Percentiles rank a stretch among this genome's conserved stretches.
Conservation (phyloP, 2,888 invertebrate species). For the Aphodius granarius region DNA sequence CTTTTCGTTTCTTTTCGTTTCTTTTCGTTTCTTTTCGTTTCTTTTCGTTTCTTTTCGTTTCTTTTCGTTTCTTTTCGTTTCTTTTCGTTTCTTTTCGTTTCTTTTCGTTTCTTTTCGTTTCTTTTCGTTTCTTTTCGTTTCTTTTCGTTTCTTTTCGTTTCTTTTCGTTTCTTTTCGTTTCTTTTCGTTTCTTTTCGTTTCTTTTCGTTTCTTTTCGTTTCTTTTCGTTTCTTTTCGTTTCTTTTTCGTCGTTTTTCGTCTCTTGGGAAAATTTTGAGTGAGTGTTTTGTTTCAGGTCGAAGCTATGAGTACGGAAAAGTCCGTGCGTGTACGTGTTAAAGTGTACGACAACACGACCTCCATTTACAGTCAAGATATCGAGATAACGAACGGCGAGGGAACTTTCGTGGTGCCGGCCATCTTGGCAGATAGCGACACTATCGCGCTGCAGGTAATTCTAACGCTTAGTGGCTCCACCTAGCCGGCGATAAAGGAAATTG, state of each 20-base stretch:
- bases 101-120: too few species aligned
- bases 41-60: too few species aligned
- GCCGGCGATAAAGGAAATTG: not conserved
- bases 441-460: slow-evolving; percentile 62
- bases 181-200: too few species aligned
- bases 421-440: slow-evolving; percentile 66
- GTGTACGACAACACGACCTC: slow-evolving; percentile 68
- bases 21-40: too few species aligned
- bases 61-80: too few species aligned
- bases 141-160: too few species aligned
- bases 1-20: too few species aligned
- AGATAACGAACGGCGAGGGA: slow-evolving; percentile 68
- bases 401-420: slow-evolving; percentile 69
- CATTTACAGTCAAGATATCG: slow-evolving; percentile 71
- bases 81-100: too few species aligned
- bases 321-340: slow-evolving; percentile 67
- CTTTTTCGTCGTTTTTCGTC: not conserved
- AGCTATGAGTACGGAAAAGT: slow-evolving; percentile 69
- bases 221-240: too few species aligned
- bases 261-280: not conserved
- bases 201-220: too few species aligned
- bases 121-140: too few species aligned
- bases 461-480: not conserved
- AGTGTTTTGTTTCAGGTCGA: slow-evolving; percentile 60
- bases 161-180: too few species aligned